phyloP scores from a whole-genome alignment of 2,888 invertebrate species.

The Epirrhoe alternata region DNA sequence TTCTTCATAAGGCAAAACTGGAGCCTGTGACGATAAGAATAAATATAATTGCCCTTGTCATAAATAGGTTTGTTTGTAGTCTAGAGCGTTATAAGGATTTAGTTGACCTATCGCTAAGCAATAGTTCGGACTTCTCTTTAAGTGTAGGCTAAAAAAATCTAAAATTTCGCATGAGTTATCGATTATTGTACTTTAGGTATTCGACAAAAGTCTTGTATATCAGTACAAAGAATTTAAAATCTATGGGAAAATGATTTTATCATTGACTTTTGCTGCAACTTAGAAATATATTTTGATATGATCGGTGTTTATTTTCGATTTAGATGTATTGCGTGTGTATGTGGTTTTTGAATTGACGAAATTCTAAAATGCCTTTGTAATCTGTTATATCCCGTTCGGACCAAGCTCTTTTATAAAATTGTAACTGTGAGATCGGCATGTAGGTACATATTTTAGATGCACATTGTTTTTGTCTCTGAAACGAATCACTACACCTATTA shows the following conservation, averaged over 20 bases:
- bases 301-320: conserved; percentile 65
- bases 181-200: conserved; percentile 48
- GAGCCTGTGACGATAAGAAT: conserved; percentile 31
- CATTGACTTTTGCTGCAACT: conserved; percentile 64
- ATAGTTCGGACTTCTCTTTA: conserved; percentile 65
- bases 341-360: conserved; percentile 39
- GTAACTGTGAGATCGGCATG: conserved; percentile 55
- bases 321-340: conserved; percentile 46
- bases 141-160: conserved; percentile 65
- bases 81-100: conserved; percentile 47
- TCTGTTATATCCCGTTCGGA: conserved; percentile 58
- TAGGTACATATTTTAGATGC: conserved; percentile 22
- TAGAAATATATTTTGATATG: conserved; percentile 77
- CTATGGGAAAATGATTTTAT: conserved; percentile 57
- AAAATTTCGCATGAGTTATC: conserved; percentile 54
- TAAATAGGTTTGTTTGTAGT: conserved; percentile 37
- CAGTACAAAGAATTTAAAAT: conserved; percentile 79
- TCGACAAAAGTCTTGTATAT: conserved; percentile 74
- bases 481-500: not conserved
- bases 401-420: conserved; percentile 59
- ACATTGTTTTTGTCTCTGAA: conserved; percentile 5
- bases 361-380: conserved; percentile 49
- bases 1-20: not conserved
- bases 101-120: conserved; percentile 61
- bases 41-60: conserved; percentile 54